A percentile compares a stretch with the other conserved stretches of the same genome.
Conservation (phyloP, 2,797 vertebrate genomes). For the Phrynocephalus vlangalii region DNA sequence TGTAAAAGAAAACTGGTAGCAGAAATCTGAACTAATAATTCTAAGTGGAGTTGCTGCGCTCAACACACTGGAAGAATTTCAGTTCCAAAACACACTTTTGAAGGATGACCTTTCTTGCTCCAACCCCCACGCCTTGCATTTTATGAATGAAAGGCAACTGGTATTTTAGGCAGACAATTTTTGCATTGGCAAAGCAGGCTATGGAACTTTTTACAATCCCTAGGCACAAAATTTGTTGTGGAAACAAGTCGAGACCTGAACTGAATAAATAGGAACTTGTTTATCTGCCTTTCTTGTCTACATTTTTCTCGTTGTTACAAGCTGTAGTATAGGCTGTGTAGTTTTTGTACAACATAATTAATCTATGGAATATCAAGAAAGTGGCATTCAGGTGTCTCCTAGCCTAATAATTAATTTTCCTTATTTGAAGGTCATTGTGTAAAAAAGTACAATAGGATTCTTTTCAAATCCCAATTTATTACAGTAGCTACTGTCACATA, state of each 20-base stretch:
- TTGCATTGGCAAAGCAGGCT: constrained; percentile 54
- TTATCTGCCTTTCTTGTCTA: not conserved
- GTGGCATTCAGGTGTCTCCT: not conserved
- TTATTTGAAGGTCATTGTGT: not conserved
- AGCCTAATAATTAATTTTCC: not conserved
- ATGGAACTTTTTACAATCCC: constrained; percentile 60
- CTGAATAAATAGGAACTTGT: not conserved
- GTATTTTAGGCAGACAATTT: constrained; percentile 40
- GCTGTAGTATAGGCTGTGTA: not conserved
- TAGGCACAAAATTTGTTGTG: not conserved
- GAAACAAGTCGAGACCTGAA: constrained; percentile 15
- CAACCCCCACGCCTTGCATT: not conserved
- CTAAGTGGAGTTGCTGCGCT: not conserved
- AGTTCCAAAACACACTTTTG: not conserved
- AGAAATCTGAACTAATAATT: not conserved
- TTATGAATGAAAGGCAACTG: constrained; percentile 21
- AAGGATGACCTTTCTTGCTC: not conserved
- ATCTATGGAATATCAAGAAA: not conserved
- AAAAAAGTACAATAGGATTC: not conserved
- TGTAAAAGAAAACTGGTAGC: not conserved
- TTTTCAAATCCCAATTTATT: not conserved
- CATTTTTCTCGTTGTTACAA: not conserved
- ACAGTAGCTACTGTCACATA: not conserved
- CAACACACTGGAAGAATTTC: not conserved
- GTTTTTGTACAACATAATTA: not conserved